These are phyloP conservation scores for Lissocephala sabroskyi DNA, from an alignment of 2,888 invertebrate genomes.

Conservation along the genomic window DNA sequence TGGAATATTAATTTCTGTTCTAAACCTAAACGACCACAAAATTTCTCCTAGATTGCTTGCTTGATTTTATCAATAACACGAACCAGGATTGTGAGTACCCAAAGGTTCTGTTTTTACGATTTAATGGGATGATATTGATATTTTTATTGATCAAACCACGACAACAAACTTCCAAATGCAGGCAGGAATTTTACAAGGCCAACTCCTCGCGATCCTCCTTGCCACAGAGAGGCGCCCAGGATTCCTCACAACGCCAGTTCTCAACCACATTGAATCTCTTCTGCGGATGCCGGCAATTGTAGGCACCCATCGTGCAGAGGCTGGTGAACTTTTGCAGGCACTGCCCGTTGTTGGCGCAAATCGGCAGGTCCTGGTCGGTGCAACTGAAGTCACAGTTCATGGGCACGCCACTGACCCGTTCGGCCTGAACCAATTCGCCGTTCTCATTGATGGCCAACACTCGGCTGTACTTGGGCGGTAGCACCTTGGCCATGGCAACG, in stretches of 20 bases:
- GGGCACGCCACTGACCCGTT: conserved; percentile 18
- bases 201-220: conserved; percentile 33
- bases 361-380: conserved; percentile 30
- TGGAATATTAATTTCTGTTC: no score
- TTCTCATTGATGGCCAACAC: conserved; percentile 35
- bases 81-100: no score
- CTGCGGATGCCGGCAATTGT: conserved; percentile 59
- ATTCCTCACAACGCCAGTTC: conserved; percentile 42
- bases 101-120: no score
- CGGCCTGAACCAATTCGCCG: conserved; percentile 27
- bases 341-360: conserved; percentile 57
- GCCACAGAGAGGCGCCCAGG: conserved; percentile 34
- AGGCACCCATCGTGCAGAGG: conserved; percentile 48
- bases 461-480: conserved; percentile 21
- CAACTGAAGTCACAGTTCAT: conserved; percentile 51
- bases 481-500: conserved; percentile 25
- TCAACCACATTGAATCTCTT: conserved; percentile 46
- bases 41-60: no score
- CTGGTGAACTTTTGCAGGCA: conserved; percentile 53
- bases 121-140: no score
- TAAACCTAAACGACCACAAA: no score
- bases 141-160: conserved; percentile 1
- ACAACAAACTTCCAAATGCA: conserved; percentile 3
- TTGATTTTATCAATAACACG: no score
- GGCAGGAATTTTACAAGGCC: conserved; percentile 17